Conservation (phyloP, 2,113 vertebrate species). For the Peromyscus polionotus region DNA sequence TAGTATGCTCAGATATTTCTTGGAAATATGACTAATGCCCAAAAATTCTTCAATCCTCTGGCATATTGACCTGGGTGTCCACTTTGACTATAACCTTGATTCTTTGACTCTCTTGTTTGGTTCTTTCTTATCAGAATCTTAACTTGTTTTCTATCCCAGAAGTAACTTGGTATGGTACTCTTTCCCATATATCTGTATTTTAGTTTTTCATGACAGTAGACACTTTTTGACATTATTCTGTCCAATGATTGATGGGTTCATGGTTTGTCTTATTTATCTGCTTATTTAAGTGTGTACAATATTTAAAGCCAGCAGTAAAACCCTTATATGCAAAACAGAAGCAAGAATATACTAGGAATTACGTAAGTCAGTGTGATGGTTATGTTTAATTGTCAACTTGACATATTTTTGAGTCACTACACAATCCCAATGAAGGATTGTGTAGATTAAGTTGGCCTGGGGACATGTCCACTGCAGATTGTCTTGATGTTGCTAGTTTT, state of each 20-base stretch:
- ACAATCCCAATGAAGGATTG: background rate
- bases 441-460: background rate
- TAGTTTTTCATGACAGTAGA: background rate
- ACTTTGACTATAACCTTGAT: background rate
- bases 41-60: background rate
- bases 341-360: background rate
- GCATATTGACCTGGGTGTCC: background rate
- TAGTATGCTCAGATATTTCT: background rate
- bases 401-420: background rate
- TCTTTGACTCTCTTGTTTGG: background rate
- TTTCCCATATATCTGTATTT: background rate
- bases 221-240: background rate
- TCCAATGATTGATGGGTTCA: background rate
- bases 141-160: background rate
- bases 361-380: background rate
- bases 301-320: background rate
- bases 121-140: background rate
- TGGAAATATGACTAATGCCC: background rate
- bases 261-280: background rate
- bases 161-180: background rate
- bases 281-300: background rate
- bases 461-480: too few species aligned
- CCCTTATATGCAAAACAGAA: background rate
- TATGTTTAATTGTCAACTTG: too few species aligned
- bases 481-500: background rate